A percentile compares a stretch with the other conserved stretches of the same genome.
Evolutionary conservation across 23 tunicate species (phyloP).

Genomic region (Aplidium turbinatum): DNA sequence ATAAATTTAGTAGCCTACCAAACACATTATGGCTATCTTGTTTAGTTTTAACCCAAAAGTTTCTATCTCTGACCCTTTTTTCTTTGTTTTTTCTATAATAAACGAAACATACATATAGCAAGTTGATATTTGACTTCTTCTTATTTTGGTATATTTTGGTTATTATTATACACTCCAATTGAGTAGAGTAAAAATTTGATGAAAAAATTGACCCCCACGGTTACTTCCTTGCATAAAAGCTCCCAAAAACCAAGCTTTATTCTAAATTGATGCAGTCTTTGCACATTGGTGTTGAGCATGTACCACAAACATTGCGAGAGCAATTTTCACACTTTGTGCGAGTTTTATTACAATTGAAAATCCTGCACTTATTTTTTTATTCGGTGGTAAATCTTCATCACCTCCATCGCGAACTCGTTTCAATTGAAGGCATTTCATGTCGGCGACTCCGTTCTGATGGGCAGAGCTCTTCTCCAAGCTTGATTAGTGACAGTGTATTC

Average conservation of each 20-base stretch:
- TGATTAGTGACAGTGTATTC: too few relatives aligned
- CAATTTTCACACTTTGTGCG: slow-evolving; percentile 25
- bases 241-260: slow-evolving; percentile 8
- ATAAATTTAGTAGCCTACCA: too few relatives aligned
- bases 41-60: too few relatives aligned
- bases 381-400: slow-evolving; percentile 33
- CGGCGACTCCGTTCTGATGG: slow-evolving; percentile 28
- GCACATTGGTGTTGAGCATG: slow-evolving; percentile 9
- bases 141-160: slow-evolving; percentile 3
- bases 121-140: slow-evolving; percentile 19
- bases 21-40: too few relatives aligned
- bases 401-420: slow-evolving; percentile 32
- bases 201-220: too few relatives aligned
- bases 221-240: too few relatives aligned
- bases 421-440: slow-evolving; percentile 26
- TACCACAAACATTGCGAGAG: slow-evolving; percentile 31
- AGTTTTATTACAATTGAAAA: slow-evolving; percentile 23
- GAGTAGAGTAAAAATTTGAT: slow-evolving; percentile 9
- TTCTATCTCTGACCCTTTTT: too few relatives aligned
- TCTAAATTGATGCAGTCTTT: too few relatives aligned
- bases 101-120: too few relatives aligned
- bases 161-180: slow-evolving; percentile 20
- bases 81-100: too few relatives aligned
- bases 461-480: slow-evolving; percentile 22
- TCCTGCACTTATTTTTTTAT: slow-evolving; percentile 23